A percentile compares a stretch with the other conserved stretches of the same genome.
These are phyloP conservation scores for Orthosia incerta DNA, from an alignment of 2,888 invertebrate species.

Conservation along the genomic window DNA sequence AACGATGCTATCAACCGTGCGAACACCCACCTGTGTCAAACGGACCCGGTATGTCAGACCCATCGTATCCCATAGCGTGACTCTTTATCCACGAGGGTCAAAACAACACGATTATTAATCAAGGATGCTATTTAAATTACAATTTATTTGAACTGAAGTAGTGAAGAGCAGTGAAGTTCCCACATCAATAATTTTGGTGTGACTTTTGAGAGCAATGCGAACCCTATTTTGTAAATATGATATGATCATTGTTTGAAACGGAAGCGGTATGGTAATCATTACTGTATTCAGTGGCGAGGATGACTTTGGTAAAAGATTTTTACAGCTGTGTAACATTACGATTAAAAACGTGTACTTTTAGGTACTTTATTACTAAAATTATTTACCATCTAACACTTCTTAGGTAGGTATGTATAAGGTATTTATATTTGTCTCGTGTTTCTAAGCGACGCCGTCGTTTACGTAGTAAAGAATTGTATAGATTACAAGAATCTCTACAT, in stretches of 20 bases:
- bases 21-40: conserved; percentile 81
- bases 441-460: neutral
- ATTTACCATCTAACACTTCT: neutral
- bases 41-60: conserved; percentile 54
- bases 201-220: conserved; percentile 45
- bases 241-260: conserved; percentile 36
- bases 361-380: neutral
- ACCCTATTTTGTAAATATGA: conserved; percentile 43
- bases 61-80: conserved; percentile 76
- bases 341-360: neutral
- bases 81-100: conserved; percentile 57
- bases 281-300: neutral
- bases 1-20: conserved; percentile 76
- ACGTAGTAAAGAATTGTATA: neutral
- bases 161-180: conserved; percentile 65
- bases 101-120: conserved; percentile 66
- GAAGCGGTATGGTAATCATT: conserved; percentile 40
- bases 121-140: conserved; percentile 70
- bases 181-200: conserved; percentile 73
- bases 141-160: conserved; percentile 59
- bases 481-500: neutral
- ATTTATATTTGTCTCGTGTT: too few relatives aligned
- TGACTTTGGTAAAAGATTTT: neutral
- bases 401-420: too few relatives aligned
- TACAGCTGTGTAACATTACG: neutral